Evolutionary conservation across 2,888 invertebrate species (phyloP).

Genomic region (Hydrotaea diabolus): DNA sequence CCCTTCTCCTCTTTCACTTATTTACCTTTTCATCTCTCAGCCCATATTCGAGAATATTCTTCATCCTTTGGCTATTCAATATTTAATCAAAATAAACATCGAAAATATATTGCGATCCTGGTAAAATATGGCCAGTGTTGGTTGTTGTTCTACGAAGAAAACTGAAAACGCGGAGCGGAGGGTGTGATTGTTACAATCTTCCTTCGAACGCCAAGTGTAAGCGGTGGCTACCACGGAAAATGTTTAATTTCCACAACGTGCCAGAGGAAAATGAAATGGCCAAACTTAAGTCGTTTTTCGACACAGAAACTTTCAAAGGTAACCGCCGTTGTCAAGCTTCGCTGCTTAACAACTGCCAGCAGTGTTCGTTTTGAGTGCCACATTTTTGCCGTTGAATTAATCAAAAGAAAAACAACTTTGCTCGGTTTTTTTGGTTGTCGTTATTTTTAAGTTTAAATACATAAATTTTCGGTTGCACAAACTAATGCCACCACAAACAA

Average conservation of each 20-base stretch:
- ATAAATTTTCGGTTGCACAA: constrained; percentile 31
- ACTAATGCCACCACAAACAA: constrained; percentile 22
- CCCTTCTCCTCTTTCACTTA: not conserved
- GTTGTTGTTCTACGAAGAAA: too few species aligned
- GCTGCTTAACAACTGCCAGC: not conserved
- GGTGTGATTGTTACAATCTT: not conserved
- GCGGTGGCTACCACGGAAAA: not conserved
- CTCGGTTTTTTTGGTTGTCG: too few species aligned
- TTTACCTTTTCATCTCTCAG: not conserved
- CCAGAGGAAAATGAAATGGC: not conserved
- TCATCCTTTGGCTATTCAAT: not conserved
- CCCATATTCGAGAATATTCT: not conserved
- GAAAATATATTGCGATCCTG: not conserved
- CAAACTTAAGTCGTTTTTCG: constrained; percentile 7
- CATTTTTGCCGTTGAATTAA: constrained; percentile 23
- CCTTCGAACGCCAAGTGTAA: not conserved
- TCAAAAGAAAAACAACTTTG: constrained; percentile 29
- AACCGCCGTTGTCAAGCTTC: not conserved
- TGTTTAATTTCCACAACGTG: not conserved
- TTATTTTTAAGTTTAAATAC: constrained; percentile 27
- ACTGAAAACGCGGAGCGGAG: not conserved
- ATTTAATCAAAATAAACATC: constrained; percentile 9
- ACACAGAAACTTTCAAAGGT: not conserved
- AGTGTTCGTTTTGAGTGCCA: not conserved
- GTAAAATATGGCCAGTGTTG: not conserved